phyloP scores from a whole-genome alignment of 1,140 invertebrate genomes.

The Andricus grossulariae region DNA sequence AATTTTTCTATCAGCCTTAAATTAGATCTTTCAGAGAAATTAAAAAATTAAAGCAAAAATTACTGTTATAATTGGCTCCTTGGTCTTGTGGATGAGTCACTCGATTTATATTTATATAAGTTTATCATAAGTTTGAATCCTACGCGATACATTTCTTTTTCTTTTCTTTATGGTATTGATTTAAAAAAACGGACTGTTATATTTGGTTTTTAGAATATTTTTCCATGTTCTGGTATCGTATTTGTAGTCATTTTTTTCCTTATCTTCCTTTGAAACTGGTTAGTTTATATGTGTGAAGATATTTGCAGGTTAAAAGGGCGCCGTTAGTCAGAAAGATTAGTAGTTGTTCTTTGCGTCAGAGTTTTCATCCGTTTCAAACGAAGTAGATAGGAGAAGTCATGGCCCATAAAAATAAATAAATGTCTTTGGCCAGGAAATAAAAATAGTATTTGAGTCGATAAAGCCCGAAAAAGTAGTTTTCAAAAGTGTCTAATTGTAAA shows the following conservation, averaged over 20 bases:
- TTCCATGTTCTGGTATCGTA: background rate
- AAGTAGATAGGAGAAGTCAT: conserved; percentile 16
- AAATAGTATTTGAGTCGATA: background rate
- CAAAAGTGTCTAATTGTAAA: background rate
- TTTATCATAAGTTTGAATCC: too few species aligned
- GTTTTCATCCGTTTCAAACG: conserved; percentile 12
- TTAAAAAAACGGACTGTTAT: too few species aligned
- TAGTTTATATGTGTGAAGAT: background rate
- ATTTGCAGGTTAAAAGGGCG: background rate
- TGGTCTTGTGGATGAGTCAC: too few species aligned
- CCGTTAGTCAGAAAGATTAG: conserved; percentile 19
- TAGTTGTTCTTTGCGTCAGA: background rate
- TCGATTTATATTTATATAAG: too few species aligned
- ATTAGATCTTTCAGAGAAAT: too few species aligned
- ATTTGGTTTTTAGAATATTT: background rate
- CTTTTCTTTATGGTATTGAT: too few species aligned
- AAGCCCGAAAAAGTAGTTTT: background rate
- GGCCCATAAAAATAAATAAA: background rate
- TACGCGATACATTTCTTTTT: too few species aligned
- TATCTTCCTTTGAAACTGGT: background rate
- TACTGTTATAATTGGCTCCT: too few species aligned
- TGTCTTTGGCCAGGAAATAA: background rate
- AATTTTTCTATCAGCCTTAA: too few species aligned
- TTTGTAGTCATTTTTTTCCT: background rate
- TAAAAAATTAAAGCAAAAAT: too few species aligned